Conservation (phyloP, 1,140 invertebrate genomes). For the Oreohelix idahoensis region DNA sequence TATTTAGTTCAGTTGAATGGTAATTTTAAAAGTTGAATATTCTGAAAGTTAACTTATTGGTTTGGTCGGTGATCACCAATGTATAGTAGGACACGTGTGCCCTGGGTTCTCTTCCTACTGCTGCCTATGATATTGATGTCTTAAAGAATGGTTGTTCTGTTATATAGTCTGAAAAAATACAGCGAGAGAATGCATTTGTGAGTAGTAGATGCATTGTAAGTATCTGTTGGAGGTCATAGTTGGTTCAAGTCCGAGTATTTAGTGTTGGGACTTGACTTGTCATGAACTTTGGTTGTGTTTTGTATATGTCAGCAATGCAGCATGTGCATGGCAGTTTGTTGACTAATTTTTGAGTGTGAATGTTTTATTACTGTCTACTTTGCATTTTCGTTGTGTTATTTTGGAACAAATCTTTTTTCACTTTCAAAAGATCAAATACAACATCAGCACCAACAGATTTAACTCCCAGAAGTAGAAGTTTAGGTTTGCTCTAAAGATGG, state of each 20-base stretch:
- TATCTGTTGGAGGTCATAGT: no score
- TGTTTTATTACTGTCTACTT: no score
- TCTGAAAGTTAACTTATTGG: conserved; percentile 6
- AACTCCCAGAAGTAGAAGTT: no score
- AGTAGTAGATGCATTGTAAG: no score
- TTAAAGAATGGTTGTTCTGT: background rate
- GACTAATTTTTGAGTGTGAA: no score
- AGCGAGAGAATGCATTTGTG: background rate
- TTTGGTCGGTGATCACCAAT: background rate
- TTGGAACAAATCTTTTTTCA: no score
- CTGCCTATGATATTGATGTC: background rate
- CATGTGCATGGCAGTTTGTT: background rate
- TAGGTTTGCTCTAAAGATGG: no score
- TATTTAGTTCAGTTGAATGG: conserved; percentile 1
- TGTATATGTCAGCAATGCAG: background rate
- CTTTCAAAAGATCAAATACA: no score
- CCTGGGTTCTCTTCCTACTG: conserved; percentile 7
- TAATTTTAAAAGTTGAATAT: background rate
- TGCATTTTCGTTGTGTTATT: no score
- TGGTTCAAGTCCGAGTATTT: background rate
- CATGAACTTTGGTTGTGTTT: background rate
- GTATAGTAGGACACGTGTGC: background rate
- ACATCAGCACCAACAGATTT: no score
- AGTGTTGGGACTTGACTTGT: background rate
- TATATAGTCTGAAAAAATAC: background rate